phyloP scores from a whole-genome alignment of 2,113 vertebrate species.

The Corydoras maculifer region DNA sequence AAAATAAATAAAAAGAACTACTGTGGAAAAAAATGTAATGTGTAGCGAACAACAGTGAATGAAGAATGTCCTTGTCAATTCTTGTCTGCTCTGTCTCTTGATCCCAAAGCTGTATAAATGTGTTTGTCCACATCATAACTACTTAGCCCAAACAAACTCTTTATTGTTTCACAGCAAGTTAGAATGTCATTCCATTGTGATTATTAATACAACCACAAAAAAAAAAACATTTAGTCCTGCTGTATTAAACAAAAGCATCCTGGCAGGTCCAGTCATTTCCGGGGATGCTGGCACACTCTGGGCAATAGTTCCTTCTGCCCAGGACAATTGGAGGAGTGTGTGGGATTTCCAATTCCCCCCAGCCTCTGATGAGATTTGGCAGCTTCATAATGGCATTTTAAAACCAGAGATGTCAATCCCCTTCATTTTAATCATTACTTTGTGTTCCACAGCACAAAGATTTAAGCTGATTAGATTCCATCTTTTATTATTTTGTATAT shows the following conservation, averaged over 20 bases:
- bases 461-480: too few species aligned
- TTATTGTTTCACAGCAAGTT: too few species aligned
- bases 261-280: conserved; percentile 12
- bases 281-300: conserved; percentile 7
- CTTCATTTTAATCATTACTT: too few species aligned
- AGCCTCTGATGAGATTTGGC: conserved; percentile 14
- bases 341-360: conserved; percentile 13
- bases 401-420: background rate
- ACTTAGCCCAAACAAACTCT: too few species aligned
- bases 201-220: conserved; percentile 17
- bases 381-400: conserved; percentile 19
- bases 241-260: conserved; percentile 33
- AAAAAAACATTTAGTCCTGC: conserved; percentile 31
- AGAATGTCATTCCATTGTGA: too few species aligned
- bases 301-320: background rate
- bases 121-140: conserved; percentile 19
- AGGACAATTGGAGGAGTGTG: background rate
- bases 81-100: conserved; percentile 42
- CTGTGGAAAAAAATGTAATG: conserved; percentile 14
- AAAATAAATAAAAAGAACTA: background rate
- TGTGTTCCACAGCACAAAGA: too few species aligned
- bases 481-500: too few species aligned
- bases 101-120: background rate
- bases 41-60: conserved; percentile 9
- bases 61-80: conserved; percentile 41